Evolutionary conservation across 2,113 vertebrate species (phyloP), one percentile per base, ranked within the genome.

Genomic region (Leucoraja erinaceus): DNA sequence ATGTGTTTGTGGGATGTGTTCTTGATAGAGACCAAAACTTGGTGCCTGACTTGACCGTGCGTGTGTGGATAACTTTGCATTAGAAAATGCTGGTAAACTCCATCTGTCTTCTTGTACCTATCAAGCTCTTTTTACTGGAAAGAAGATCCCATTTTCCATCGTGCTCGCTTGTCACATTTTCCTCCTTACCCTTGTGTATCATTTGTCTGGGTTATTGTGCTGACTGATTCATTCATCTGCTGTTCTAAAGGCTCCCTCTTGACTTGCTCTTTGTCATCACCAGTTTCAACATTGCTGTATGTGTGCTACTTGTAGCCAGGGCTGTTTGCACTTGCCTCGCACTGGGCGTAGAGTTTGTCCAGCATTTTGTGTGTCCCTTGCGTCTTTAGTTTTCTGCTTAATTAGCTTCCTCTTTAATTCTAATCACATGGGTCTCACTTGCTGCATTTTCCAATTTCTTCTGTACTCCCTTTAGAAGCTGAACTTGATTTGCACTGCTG

Each of bases 181-280:
- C 33, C 47, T 9, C 11, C 66, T 47, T 72, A 6, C 47, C 10
- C 11, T 33, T 25, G 63, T 54, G 5, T 11, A 5, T 16, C 86
- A 72, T 70, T 91, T 91, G 66, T 91, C 5, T 59, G 61, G 0
- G 8, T 33, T 72, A 38, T 68, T 9, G 20, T 70, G 63, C 63
- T 90, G 88, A 90, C 38, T 68, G 61, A 90, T 70, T 70, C 31
- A 66, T 68, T 68, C 88, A 47, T 54, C n/a, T 54, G n/a, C 66
- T 4, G 63, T 91, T 72, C 20, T 91, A 33, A 72, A 91, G n/a
- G 66, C 88, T 47, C 38, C 10, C 33, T 38, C n/a, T 90, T 66
- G 61, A 56, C 59, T n/a, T 61, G 8, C 56, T 86, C 31, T 63
- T 86, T 63, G 31, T 86, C 3, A 14, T 28, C 28, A 18, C 11